Evolutionary conservation across 2,888 invertebrate species (phyloP).

Genomic region (Protodeltote pygarga): DNA sequence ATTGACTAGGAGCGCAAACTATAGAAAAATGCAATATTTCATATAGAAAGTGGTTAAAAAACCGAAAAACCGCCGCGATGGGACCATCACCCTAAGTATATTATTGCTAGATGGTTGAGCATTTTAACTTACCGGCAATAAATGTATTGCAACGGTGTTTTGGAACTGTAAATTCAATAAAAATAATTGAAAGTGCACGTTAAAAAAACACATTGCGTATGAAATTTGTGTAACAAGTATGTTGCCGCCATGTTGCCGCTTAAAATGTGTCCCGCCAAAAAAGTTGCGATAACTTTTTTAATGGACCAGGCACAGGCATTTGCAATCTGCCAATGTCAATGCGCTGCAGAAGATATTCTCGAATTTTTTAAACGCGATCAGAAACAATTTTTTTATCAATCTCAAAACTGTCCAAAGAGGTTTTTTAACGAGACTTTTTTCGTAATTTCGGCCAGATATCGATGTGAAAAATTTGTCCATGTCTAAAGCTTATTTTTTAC

Average conservation of each 20-base stretch:
- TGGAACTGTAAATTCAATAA: conserved; percentile 3
- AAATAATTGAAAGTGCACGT: conserved; percentile 4
- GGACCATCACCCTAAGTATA: too few relatives aligned
- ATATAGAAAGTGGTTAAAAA: too few relatives aligned
- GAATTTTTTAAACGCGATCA: conserved; percentile 40
- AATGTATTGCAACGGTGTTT: too few relatives aligned
- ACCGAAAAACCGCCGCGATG: too few relatives aligned
- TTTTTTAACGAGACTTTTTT: conserved; percentile 54
- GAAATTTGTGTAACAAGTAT: too few relatives aligned
- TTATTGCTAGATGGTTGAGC: too few relatives aligned
- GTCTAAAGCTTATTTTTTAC: conserved; percentile 25
- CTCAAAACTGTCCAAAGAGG: conserved; percentile 64
- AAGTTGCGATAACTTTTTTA: conserved; percentile 35
- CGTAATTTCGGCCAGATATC: conserved; percentile 69
- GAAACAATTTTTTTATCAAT: conserved; percentile 51
- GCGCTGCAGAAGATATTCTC: conserved; percentile 34
- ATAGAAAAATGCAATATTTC: too few relatives aligned
- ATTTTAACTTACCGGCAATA: too few relatives aligned
- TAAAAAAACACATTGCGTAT: conserved; percentile 14
- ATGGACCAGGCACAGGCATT: conserved; percentile 25
- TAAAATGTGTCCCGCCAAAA: conserved; percentile 30
- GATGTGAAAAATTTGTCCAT: conserved; percentile 54
- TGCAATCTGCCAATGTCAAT: conserved; percentile 42
- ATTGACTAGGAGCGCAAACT: too few relatives aligned
- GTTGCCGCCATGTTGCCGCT: conserved; percentile 7